phyloP scores from a whole-genome alignment of 2,797 vertebrate species.

The Enteromius afrohamiltoni region DNA sequence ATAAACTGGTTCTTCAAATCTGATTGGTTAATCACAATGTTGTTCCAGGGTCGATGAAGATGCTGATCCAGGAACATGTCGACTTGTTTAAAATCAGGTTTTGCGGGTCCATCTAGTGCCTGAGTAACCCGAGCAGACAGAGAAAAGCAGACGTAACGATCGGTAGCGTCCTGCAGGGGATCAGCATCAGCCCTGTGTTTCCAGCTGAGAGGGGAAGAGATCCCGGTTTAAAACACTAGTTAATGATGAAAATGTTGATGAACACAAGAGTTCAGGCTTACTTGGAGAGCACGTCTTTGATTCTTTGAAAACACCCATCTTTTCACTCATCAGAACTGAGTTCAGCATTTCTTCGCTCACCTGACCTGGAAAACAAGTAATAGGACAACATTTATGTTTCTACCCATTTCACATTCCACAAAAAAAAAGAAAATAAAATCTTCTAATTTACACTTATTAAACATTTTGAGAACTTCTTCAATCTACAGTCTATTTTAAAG shows the following conservation, averaged over 20 bases:
- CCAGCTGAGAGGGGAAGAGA: slow-evolving; percentile 37
- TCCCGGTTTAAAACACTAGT: not conserved
- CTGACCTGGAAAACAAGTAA: slow-evolving; percentile 63
- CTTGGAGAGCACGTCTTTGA: slow-evolving; percentile 61
- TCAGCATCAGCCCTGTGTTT: slow-evolving; percentile 7
- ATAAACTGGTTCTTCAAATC: too few relatives aligned
- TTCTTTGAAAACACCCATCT: slow-evolving; percentile 74
- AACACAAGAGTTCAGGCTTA: slow-evolving; percentile 62
- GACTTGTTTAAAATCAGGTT: too few relatives aligned
- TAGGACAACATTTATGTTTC: not conserved
- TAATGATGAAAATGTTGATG: not conserved
- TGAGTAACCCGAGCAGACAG: slow-evolving; percentile 21
- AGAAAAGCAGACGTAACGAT: not conserved
- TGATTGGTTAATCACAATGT: too few relatives aligned
- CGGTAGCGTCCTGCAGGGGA: not conserved
- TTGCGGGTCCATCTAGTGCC: not conserved
- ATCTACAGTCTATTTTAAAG: not conserved
- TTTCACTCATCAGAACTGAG: slow-evolving; percentile 67
- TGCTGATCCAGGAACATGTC: too few relatives aligned
- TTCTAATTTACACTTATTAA: too few relatives aligned
- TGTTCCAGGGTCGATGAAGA: too few relatives aligned
- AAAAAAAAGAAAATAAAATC: too few relatives aligned
- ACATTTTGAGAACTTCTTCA: too few relatives aligned
- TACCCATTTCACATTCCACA: too few relatives aligned
- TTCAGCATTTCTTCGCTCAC: slow-evolving; percentile 63